Conservation (phyloP, 2,888 invertebrate species). For the Clitarchus hookeri region DNA sequence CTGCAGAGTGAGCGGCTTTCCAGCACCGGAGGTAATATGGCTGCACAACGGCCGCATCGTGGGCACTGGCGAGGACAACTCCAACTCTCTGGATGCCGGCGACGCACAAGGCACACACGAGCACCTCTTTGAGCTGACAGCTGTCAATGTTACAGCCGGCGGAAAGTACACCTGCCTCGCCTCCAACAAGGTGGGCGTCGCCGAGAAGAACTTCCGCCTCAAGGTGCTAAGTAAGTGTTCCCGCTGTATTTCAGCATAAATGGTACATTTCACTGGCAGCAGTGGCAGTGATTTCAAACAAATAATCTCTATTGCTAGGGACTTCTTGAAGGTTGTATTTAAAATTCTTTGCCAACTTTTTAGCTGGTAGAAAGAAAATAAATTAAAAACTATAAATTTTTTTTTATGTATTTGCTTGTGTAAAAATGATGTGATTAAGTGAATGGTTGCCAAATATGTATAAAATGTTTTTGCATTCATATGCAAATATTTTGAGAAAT, state of each 20-base stretch:
- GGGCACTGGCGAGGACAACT: not conserved
- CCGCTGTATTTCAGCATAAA: not conserved
- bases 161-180: constrained; percentile 65
- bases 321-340: too few species aligned
- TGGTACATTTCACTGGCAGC: too few species aligned
- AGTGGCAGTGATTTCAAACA: too few species aligned
- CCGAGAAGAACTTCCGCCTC: constrained; percentile 59
- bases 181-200: constrained; percentile 62
- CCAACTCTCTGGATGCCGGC: not conserved
- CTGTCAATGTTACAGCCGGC: constrained; percentile 49
- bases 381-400: too few species aligned
- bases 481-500: too few species aligned
- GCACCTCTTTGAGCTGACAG: constrained; percentile 19
- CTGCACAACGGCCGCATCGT: constrained; percentile 49
- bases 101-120: not conserved
- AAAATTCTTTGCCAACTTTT: too few species aligned
- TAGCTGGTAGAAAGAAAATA: too few species aligned
- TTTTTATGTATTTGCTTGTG: too few species aligned
- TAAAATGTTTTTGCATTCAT: too few species aligned
- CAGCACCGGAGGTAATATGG: constrained; percentile 44
- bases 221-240: constrained; percentile 55
- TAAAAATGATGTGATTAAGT: too few species aligned
- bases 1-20: constrained; percentile 42
- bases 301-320: too few species aligned
- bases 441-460: too few species aligned